Conservation (phyloP, 1,140 invertebrate species). For the Stenopsyche tienmushanensis region DNA sequence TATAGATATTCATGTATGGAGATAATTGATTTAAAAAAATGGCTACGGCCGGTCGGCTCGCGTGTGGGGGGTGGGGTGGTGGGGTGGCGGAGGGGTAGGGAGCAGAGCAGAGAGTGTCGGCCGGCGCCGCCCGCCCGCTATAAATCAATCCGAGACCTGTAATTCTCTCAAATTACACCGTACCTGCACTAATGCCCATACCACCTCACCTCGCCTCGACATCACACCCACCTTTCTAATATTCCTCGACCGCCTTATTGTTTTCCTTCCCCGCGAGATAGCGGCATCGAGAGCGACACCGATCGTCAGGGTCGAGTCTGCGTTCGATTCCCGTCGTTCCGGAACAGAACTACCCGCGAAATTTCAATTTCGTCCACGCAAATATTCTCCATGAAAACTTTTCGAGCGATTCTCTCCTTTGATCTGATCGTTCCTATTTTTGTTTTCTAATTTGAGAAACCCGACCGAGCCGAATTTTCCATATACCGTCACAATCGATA, state of each 20-base stretch:
- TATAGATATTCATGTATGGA: conserved; percentile 10
- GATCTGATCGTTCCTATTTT: no score
- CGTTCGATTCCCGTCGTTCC: not conserved
- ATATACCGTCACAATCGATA: no score
- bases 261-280: not conserved
- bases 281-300: not conserved
- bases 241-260: no score
- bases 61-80: conserved; percentile 16
- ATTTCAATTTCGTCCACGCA: no score
- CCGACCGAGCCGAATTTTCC: no score
- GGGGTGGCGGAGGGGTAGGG: conserved; percentile 13
- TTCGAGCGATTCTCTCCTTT: no score
- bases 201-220: no score
- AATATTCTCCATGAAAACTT: no score
- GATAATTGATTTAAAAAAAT: conserved; percentile 28
- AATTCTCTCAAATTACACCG: conserved; percentile 32
- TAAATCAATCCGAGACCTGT: conserved; percentile 30
- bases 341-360: no score
- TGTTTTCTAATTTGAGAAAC: no score
- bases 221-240: no score
- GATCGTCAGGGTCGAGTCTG: not conserved
- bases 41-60: no score
- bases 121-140: conserved; percentile 28
- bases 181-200: conserved; percentile 23
- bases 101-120: conserved; percentile 22